Evolutionary conservation across 2,113 vertebrate genomes (phyloP).

Genomic region (Uria aalge): DNA sequence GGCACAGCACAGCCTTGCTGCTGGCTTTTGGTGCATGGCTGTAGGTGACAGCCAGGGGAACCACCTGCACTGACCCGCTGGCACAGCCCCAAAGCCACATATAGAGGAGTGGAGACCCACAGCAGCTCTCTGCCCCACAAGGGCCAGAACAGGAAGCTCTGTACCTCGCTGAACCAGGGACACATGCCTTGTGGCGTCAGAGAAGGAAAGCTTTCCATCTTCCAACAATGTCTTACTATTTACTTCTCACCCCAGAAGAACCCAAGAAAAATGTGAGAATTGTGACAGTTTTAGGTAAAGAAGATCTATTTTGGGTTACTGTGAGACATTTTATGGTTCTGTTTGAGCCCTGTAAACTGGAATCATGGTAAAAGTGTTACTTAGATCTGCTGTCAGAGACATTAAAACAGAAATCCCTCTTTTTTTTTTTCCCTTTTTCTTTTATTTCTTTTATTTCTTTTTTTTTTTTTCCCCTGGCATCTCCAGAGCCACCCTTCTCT

Average conservation of each 20-base stretch:
- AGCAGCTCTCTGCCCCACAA: background rate
- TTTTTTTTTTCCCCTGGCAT: background rate
- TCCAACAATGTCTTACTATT: background rate
- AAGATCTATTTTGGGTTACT: slow-evolving; percentile 17
- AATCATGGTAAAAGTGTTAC: background rate
- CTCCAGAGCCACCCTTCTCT: background rate
- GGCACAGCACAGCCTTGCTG: background rate
- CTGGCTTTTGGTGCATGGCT: background rate
- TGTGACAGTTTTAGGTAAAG: slow-evolving; percentile 44
- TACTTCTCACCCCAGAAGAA: slow-evolving; percentile 36
- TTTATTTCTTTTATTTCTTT: no score
- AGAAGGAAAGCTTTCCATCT: background rate
- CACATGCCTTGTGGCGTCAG: fast-evolving
- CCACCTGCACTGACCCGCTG: background rate
- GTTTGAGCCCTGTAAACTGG: background rate
- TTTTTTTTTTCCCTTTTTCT: fast-evolving
- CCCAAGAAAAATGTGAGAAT: slow-evolving; percentile 5
- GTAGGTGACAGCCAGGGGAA: background rate
- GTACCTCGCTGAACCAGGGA: background rate
- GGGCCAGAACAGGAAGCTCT: background rate
- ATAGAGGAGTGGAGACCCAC: background rate
- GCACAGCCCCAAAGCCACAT: background rate
- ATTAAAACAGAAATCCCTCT: background rate
- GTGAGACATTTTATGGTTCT: slow-evolving; percentile 11
- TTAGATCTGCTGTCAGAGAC: background rate